Base-by-base conservation (phyloP, 2,113 vertebrate genomes). In the Willisornis vidua region DNA sequence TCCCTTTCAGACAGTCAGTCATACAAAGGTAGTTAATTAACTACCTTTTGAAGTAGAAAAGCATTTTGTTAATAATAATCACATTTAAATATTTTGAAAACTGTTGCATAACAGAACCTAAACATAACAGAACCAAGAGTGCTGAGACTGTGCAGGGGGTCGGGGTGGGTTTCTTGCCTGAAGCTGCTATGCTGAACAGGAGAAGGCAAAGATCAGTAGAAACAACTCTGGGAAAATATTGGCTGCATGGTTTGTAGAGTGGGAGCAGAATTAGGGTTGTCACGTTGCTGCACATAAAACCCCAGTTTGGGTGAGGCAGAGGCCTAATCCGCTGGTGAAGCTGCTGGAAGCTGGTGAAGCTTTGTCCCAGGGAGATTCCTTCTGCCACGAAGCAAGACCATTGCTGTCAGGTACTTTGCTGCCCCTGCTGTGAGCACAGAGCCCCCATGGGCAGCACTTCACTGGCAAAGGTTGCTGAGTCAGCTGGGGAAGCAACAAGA, bases 101-200 rank as follows among this genome's bases (percentile, higher is more conserved):
- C 15, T 46, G 9, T 39, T 68, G 11, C 31, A 19, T 48, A 89
- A n/a, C n/a, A n/a, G n/a, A n/a, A n/a, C 24, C 7, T 74, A 17
- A 83, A 72, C 45, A 18, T 43, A 10, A 45, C 7, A 65, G 57
- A 66, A 25, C 9, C 8, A 18, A 31, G 37, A 19, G 28, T 52
- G 61, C 15, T 41, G 78, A 73, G 51, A 52, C 62, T 61, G 9
- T 71, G 46, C 41, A 26, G 41, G 35, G 22, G 25, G 28, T 54
- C 45, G 14, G 33, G 29, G 29, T 46, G 41, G 11, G 16, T n/a
- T 87, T 71, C 71, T 52, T 65, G 51, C 58, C 26, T 14, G 12
- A 25, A 67, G n/a, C 33, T 31, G 10, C 33, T 48, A 4, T 0
- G 1, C 23, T 25, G 39, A 43, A 35, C 0, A 1, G 46, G 43